Evolutionary conservation across 2,888 invertebrate genomes (phyloP).

Genomic region (Lochmaea crataegi): DNA sequence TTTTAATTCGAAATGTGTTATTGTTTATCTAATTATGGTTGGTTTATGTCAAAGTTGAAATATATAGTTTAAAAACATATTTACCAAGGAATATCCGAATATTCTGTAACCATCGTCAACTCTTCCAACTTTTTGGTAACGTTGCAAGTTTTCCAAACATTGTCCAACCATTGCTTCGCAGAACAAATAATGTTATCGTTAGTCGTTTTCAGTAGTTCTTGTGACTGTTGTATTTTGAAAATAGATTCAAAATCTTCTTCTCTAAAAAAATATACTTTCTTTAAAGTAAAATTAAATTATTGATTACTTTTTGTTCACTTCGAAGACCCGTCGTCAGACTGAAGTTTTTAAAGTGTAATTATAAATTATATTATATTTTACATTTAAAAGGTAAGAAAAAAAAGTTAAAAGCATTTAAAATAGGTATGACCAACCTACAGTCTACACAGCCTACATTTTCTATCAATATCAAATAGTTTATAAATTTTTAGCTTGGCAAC

Average conservation of each 20-base stretch:
- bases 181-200: conserved; percentile 20
- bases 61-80: conserved; percentile 4
- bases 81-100: conserved; percentile 35
- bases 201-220: conserved; percentile 29
- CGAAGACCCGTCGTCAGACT: too few relatives aligned
- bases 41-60: too few relatives aligned
- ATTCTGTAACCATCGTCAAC: conserved; percentile 30
- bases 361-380: too few relatives aligned
- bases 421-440: too few relatives aligned
- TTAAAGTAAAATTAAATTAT: not conserved
- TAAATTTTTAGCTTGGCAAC: too few relatives aligned
- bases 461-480: too few relatives aligned
- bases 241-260: conserved; percentile 23
- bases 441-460: too few relatives aligned
- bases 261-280: conserved; percentile 27
- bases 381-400: too few relatives aligned
- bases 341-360: too few relatives aligned
- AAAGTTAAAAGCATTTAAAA: too few relatives aligned
- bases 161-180: conserved; percentile 19
- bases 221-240: conserved; percentile 20
- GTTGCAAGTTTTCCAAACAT: conserved; percentile 30
- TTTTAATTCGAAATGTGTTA: too few relatives aligned
- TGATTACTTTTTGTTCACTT: not conserved
- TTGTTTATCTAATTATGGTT: too few relatives aligned
- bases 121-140: conserved; percentile 34